Evolutionary conservation across 2,888 invertebrate species (phyloP), one percentile per base, ranked within the genome.

Genomic region (Spisula solida): DNA sequence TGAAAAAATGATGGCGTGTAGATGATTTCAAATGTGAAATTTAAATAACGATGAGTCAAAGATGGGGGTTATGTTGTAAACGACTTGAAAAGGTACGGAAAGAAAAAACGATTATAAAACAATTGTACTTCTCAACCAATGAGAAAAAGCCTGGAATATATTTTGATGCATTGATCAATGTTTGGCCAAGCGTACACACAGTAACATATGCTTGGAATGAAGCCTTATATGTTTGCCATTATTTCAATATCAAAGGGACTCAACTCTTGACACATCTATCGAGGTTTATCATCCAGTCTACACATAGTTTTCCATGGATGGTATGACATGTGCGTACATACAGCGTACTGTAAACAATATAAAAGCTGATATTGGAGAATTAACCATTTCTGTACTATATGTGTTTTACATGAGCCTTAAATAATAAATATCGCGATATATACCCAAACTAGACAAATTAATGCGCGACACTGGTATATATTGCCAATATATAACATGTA

Each of bases 211-310:
- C 75, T 75, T 18, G n/a, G 31, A 31, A 75, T 75, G 75, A 75
- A 75, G 75, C 75, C 34, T 75, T 75, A 34, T 34, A 75, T 34
- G 16, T 75, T 75, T 75, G 75, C 75, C 75, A 75, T 75, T 75
- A 34, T 75, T 34, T 34, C 75, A 16, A 75, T 31, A 34, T 75
- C 75, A 31, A 75, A 12, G 34, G 75, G 75, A 31, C 31, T 34
- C 18, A 10, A 8, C 34, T 75, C 75, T 16, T 2, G 0, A 31
- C 29, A 34, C 14, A 18, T 34, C 31, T 75, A 10, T 66, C 10
- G 25, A 25, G 25, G 25, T 0, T n/a, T 25, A 25, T 25, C 25
- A 12, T 25, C 14, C 4, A 66, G 60, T 12, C 25, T 25, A 66
- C 60, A n/a, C 60, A 25, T 66, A 6, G 20, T 25, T n/a, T 25